Conservation (phyloP, 2,888 invertebrate genomes). For the Beris chalybata region DNA sequence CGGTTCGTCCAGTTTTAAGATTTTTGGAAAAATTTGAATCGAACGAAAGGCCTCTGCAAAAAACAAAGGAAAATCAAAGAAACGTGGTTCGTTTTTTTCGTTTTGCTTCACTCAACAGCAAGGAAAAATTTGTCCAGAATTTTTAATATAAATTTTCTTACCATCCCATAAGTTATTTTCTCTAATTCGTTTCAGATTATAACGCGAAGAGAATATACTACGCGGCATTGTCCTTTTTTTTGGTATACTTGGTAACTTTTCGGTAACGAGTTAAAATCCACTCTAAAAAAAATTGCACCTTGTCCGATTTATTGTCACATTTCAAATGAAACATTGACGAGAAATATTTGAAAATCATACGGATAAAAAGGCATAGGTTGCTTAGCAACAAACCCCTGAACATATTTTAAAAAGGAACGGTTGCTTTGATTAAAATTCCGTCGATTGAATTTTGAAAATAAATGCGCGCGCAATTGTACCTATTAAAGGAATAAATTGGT, state of each 20-base stretch:
- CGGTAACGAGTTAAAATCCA: constrained; percentile 11
- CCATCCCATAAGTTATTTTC: constrained; percentile 46
- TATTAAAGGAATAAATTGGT: too few relatives aligned
- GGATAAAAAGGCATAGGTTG: constrained; percentile 12
- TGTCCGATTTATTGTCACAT: constrained; percentile 28
- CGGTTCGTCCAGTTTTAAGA: constrained; percentile 41
- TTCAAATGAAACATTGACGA: constrained; percentile 28
- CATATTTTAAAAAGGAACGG: not conserved
- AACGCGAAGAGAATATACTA: constrained; percentile 48
- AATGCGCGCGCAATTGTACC: too few relatives aligned
- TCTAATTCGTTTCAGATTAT: constrained; percentile 43
- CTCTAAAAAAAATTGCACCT: constrained; percentile 20
- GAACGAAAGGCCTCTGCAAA: constrained; percentile 32
- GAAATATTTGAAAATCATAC: constrained; percentile 12
- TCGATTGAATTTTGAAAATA: too few relatives aligned
- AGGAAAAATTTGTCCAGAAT: too few relatives aligned
- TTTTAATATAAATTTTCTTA: constrained; percentile 34
- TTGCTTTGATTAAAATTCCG: too few relatives aligned
- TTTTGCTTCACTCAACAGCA: too few relatives aligned
- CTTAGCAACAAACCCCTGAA: constrained; percentile 8
- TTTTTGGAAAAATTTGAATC: constrained; percentile 44
- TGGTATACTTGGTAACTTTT: not conserved
- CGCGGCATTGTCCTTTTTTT: constrained; percentile 44
- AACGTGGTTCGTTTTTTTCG: too few relatives aligned
- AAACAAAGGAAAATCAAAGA: not conserved